A percentile compares a stretch with the other conserved stretches of the same genome.
Evolutionary conservation across 2,113 vertebrate genomes (phyloP).

Genomic region (Ciconia maguari): DNA sequence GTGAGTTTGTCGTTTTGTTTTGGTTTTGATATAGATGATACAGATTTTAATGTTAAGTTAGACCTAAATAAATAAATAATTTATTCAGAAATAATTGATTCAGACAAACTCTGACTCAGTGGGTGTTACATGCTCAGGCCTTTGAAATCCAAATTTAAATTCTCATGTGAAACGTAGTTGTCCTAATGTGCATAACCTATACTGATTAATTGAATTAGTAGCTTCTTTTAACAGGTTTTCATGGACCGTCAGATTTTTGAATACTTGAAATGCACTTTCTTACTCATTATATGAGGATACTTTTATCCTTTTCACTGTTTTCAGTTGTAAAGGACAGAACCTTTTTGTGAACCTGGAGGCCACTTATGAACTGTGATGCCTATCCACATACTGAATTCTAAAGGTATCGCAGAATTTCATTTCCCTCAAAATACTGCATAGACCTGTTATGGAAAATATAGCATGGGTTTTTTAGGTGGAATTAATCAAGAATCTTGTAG

Average conservation of each 20-base stretch:
- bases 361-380: not conserved
- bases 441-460: not conserved
- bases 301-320: not conserved
- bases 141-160: not conserved
- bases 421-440: not conserved
- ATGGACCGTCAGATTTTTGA: not conserved
- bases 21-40: not conserved
- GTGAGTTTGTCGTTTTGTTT: not conserved
- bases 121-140: not conserved
- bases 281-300: not conserved
- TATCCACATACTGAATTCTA: not conserved
- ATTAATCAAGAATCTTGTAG: not conserved
- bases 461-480: not conserved
- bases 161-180: accelerated
- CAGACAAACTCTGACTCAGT: not conserved
- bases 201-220: not conserved
- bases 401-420: not conserved
- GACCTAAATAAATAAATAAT: not conserved
- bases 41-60: not conserved
- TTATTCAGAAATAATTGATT: not conserved
- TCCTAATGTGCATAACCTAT: not conserved
- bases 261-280: not conserved
- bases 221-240: not conserved
- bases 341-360: not conserved
- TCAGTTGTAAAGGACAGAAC: not conserved